Evolutionary conservation across 2,888 invertebrate genomes (phyloP), one percentile per base, ranked within the genome.

Genomic region (Drosophila mercatorum): DNA sequence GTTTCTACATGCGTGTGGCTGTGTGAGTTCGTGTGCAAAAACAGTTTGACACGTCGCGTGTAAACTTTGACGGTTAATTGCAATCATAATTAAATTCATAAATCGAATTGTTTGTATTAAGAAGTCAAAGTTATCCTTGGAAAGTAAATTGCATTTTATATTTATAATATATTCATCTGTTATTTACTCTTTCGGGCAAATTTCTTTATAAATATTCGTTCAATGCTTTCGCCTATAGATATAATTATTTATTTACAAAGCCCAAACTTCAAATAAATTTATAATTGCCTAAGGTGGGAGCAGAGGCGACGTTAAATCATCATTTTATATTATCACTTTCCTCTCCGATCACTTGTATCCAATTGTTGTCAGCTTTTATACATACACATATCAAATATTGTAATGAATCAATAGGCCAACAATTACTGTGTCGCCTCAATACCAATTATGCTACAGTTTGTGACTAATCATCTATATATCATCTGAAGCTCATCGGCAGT

Each of bases 11-110:
- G 28, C 40, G 34, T 52, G 52, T 49, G 58, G 67, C 14, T 40
- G 26, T 38, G 64, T 58, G 53, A 0, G 17, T 58, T 49, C 26
- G 43, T 31, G 64, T 68, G 64, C 68, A 53, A 22, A 77, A 77
- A 65, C 41, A 59, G 52, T 64, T 79, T 81, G 61, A 68, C 80
- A 69, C 60, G 61, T 65, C 68, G 44, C 12, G 17, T 36, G 43
- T 59, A 61, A 51, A 41, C 44, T 63, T 69, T 49, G 40, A n/a
- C 38, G 31, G 26, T 14, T 71, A 47, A 74, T 58, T 70, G 36
- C n/a, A 51, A 63, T 58, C 46, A 67, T 55, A 55, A 72, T 55
- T 49, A 34, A 43, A 56, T 44, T 3, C 26, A 26, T 10, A 14
- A 14, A 34, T 46, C 8, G 6, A 43, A 47, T 67, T 40, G 34